Evolutionary conservation across 2,797 vertebrate genomes (phyloP).

Genomic region (Coccyzus lansbergi): DNA sequence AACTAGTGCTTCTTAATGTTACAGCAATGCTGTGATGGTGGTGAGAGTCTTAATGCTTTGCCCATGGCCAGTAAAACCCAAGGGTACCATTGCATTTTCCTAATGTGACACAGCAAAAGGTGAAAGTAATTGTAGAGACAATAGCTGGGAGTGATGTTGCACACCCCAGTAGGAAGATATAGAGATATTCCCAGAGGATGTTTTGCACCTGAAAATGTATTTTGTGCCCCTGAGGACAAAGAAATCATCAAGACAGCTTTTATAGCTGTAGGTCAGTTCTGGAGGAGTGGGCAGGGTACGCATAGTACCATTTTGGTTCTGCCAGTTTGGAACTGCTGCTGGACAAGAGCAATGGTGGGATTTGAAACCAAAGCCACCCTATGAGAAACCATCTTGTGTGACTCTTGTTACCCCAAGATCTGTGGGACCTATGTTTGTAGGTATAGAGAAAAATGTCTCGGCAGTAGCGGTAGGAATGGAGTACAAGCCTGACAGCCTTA

Average conservation of each 20-base stretch:
- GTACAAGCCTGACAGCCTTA: not conserved
- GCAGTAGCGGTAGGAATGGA: not conserved
- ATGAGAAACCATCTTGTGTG: not conserved
- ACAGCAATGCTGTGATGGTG: not conserved
- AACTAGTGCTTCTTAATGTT: not conserved
- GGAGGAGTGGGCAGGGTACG: not conserved
- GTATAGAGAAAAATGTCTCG: not conserved
- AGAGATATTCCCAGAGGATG: not conserved
- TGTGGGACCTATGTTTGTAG: rapidly evolving
- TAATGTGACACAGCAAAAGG: not conserved
- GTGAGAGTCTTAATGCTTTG: not conserved
- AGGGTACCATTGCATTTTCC: not conserved
- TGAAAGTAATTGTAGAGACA: not conserved
- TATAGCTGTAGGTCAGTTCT: not conserved
- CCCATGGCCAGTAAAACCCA: not conserved
- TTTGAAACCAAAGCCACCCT: not conserved
- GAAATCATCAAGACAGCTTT: not conserved
- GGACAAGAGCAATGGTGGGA: not conserved
- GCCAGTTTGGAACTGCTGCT: not conserved
- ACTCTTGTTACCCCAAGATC: not conserved
- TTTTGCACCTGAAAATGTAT: not conserved
- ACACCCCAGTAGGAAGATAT: too few species aligned
- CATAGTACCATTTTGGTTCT: rapidly evolving
- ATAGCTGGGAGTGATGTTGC: not conserved
- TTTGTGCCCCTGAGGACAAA: not conserved